phyloP scores from a whole-genome alignment of 2,888 invertebrate genomes.

The Eupithecia subfuscata region DNA sequence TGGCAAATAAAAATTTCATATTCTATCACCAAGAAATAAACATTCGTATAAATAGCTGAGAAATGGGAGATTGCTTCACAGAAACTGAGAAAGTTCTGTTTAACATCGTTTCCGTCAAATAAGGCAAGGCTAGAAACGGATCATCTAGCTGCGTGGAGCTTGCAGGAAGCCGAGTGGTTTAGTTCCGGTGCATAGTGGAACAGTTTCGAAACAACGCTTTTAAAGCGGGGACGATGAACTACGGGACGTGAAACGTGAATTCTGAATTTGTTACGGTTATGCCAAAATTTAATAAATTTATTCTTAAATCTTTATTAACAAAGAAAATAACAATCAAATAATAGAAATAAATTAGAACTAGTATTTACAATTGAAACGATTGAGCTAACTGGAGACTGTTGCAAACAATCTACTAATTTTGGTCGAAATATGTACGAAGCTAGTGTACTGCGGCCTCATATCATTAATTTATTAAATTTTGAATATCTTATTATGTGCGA shows the following conservation, averaged over 20 bases:
- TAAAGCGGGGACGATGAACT: conserved; percentile 31
- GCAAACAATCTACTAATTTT: too few relatives aligned
- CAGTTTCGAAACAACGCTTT: conserved; percentile 54
- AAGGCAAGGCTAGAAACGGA: conserved; percentile 30
- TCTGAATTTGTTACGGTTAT: not conserved
- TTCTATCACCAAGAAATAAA: not conserved
- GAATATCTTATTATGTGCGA: too few relatives aligned
- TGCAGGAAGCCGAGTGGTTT: conserved; percentile 48
- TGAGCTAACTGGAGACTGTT: too few relatives aligned
- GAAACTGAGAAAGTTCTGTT: conserved; percentile 25
- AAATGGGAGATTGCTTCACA: conserved; percentile 13
- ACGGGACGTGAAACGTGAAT: conserved; percentile 12
- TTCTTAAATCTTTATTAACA: too few relatives aligned
- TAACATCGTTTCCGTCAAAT: conserved; percentile 31
- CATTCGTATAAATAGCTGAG: not conserved
- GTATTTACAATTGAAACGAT: too few relatives aligned
- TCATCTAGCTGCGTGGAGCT: conserved; percentile 36
- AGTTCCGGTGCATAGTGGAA: conserved; percentile 52
- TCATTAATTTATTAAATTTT: too few relatives aligned
- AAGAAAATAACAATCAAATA: too few relatives aligned
- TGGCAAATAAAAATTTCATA: not conserved
- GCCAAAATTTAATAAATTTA: not conserved
- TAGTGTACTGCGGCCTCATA: too few relatives aligned
- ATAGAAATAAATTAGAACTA: too few relatives aligned
- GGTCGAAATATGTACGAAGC: too few relatives aligned